Percentiles rank a stretch among this genome's conserved stretches.
These are phyloP conservation scores for Philopedon plagiatum DNA, from an alignment of 2,888 invertebrate species.

Conservation along the genomic window DNA sequence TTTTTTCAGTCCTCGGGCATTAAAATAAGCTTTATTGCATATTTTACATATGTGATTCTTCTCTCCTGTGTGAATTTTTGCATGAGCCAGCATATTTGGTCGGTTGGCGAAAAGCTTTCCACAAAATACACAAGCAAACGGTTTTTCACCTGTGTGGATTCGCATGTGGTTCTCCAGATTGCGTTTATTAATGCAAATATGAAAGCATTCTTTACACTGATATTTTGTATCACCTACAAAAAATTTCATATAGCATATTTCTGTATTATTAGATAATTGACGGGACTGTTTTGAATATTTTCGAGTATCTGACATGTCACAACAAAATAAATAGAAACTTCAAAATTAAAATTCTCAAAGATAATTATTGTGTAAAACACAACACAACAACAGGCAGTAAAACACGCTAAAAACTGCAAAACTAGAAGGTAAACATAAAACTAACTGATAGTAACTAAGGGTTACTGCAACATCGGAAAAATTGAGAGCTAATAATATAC, in stretches of 20 bases:
- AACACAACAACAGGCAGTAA: too few species aligned
- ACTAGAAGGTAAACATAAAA: too few species aligned
- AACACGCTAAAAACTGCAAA: too few species aligned
- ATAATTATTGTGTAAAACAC: too few species aligned
- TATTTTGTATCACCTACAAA: constrained; percentile 49
- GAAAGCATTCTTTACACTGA: constrained; percentile 48
- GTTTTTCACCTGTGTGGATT: constrained; percentile 55
- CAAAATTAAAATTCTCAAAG: too few species aligned
- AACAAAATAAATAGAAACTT: too few species aligned
- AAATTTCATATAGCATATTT: constrained; percentile 16
- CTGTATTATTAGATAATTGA: too few species aligned
- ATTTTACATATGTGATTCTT: constrained; percentile 47
- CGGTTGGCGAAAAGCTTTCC: constrained; percentile 61
- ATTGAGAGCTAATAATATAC: too few species aligned
- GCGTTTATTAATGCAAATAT: constrained; percentile 49
- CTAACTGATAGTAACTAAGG: too few species aligned
- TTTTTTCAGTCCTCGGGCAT: constrained; percentile 47
- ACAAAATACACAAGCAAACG: constrained; percentile 62
- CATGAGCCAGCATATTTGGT: constrained; percentile 49
- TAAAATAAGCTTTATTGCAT: constrained; percentile 49
- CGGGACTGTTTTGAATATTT: too few species aligned
- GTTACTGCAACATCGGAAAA: too few species aligned
- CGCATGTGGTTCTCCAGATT: constrained; percentile 50
- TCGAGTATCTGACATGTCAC: too few species aligned
- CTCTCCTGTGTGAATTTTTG: constrained; percentile 49